Percentiles rank a stretch among this genome's conserved stretches.
These are phyloP conservation scores for Drosophila pseudoobscura DNA, from an alignment of 1,140 invertebrate species.

Conservation along the genomic window DNA sequence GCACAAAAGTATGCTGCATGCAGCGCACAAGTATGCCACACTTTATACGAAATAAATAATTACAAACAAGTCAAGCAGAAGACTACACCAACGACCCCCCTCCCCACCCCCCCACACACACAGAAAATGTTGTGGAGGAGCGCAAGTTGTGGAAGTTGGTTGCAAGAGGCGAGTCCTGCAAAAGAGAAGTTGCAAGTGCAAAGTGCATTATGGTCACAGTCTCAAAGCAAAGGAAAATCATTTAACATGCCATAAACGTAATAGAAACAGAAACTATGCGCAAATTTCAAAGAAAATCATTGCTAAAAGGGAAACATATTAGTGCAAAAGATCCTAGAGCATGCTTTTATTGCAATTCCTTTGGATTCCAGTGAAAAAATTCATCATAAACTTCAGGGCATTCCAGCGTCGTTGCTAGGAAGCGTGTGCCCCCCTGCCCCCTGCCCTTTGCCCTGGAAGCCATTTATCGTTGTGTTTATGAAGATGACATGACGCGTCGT, in stretches of 20 bases:
- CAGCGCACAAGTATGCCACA: constrained; percentile 58
- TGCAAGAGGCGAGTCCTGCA: constrained; percentile 43
- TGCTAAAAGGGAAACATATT: no score
- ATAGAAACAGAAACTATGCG: no score
- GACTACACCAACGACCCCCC: no score
- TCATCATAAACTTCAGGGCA: constrained; percentile 9
- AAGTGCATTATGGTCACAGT: constrained; percentile 47
- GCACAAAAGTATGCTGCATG: constrained; percentile 64
- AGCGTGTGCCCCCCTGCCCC: constrained; percentile 26
- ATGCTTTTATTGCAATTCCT: no score
- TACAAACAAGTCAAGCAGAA: constrained; percentile 76
- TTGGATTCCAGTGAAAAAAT: neutral
- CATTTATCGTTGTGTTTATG: constrained; percentile 49
- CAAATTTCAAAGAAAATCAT: no score
- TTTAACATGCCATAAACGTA: no score
- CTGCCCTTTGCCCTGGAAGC: constrained; percentile 38
- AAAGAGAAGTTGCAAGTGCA: constrained; percentile 2
- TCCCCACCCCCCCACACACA: constrained; percentile 14
- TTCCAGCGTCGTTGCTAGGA: constrained; percentile 5
- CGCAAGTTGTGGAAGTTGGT: constrained; percentile 11
- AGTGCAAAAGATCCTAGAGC: no score
- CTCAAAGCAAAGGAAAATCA: no score
- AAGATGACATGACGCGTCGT: constrained; percentile 52
- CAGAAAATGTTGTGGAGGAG: constrained; percentile 36
- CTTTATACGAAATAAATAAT: constrained; percentile 77